Evolutionary conservation across 2,113 vertebrate species (phyloP).

Genomic region (chimpanzee (Pan troglodytes)): NHGRI_mPanTro3-v2.1_pri NC_072412.2:95336501-95337000

Average conservation of each 20-base stretch:
- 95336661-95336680: background rate
- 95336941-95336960: background rate
- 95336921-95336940: background rate
- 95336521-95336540: background rate
- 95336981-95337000: background rate
- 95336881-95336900: background rate
- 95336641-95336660: background rate
- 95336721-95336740: background rate
- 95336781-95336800: background rate
- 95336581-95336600: background rate
- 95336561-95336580: background rate
- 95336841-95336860: background rate
- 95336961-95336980: background rate
- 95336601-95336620: background rate
- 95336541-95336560: background rate
- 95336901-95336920: background rate
- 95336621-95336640: background rate
- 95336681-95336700: background rate
- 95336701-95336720: background rate
- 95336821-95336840: background rate
- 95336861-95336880: background rate
- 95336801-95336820: background rate
- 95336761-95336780: background rate
- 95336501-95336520: background rate
- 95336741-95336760: background rate